Base-by-base conservation (phyloP, 2,888 invertebrate species). In the Dryococelus australis region DNA sequence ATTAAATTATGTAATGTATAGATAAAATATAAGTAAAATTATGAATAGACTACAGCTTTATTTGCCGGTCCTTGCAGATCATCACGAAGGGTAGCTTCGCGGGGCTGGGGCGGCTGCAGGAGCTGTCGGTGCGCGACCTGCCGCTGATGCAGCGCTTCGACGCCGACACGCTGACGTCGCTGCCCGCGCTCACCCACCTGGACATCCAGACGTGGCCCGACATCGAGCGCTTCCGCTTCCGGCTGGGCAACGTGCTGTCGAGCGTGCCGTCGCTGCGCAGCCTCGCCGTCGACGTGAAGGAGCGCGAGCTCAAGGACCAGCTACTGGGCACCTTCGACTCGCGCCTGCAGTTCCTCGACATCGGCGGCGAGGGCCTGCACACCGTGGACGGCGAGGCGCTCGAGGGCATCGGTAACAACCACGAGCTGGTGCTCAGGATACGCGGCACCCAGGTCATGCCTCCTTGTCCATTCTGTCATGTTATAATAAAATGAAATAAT, bases 61-160 rank as follows among this genome's bases (percentile, higher is more conserved):
- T 35, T 35, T 1, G 35, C 35, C 35, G 35, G 35, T 47, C 16
- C 47, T 47, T n/a, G 26, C 93, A 96, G 93, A 95, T 95, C 91
- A 94, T 97, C 88, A 94, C 95, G 89, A 93, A 94, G 90, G 96
- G 96, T 91, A 96, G 95, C 92, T 96, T 97, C 92, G 93, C 94
- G 90, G 96, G 96, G 88, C 93, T 96, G 89, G 94, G 93, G 89
- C 95, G 95, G 89, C 93, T 97, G 90, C 96, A 97, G 89, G 95
- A 95, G 91, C 93, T 98, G 88, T 95, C 96, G 91, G 94, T 98
- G 91, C 94, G 96, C 89, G 95, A 96, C 90, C 93, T 98, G 89
- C 95, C 95, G 90, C 94, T 95, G 90, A 94, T 97, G 90, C 95
- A 95, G 91, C 94, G 95, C 91, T 94, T 97, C 90, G 97, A 97